Evolutionary conservation across 2,113 vertebrate species (phyloP), one percentile per base, ranked within the genome.

Genomic region (Cyprinus carpio): DNA sequence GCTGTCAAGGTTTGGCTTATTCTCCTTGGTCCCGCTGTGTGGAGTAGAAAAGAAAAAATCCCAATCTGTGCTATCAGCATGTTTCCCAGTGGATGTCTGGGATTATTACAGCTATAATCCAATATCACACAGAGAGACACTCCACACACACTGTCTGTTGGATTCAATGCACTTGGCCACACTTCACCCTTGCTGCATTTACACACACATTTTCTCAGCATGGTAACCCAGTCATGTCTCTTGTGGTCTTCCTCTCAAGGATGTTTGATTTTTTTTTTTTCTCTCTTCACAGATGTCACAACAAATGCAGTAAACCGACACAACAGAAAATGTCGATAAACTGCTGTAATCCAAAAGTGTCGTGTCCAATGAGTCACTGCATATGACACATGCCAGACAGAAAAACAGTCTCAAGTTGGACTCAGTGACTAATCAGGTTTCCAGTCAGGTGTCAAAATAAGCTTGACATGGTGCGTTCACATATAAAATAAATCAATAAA

Each of bases 21-120:
- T 76, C 46, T 71, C 20, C 25, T 43, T 75, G n/a, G 5, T 84
- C 65, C 77, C 23, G 40, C 75, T 77, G 43, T 25, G 40, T 6
- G 56, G 40, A 77, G 67, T 23, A 5, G 60, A 82, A 64, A 82
- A 40, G n/a, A 40, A 85, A 71, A 77, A 77, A 3, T 56, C 65
- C 75, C 75, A 85, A 65, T 88, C 84, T 85, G 79, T 82, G 79
- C 62, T 80, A 81, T 82, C 74, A 16, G 51, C 78, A 82, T 74
- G 83, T 83, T 80, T 81, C 34, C 62, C 37, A 15, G 60, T 56
- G 60, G 83, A 84, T 31, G 60, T 85, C 83, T 82, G 69, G 18
- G 83, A 87, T 87, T 87, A 87, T 81, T 80, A 76, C 84, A 25
- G 65, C 40, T 13, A 12, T 43, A 79, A 46, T 58, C 56, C 29